Evolutionary conservation across 1,140 invertebrate genomes (phyloP), one percentile per base, ranked within the genome.

Genomic region (Harlomillsia oculata): DNA sequence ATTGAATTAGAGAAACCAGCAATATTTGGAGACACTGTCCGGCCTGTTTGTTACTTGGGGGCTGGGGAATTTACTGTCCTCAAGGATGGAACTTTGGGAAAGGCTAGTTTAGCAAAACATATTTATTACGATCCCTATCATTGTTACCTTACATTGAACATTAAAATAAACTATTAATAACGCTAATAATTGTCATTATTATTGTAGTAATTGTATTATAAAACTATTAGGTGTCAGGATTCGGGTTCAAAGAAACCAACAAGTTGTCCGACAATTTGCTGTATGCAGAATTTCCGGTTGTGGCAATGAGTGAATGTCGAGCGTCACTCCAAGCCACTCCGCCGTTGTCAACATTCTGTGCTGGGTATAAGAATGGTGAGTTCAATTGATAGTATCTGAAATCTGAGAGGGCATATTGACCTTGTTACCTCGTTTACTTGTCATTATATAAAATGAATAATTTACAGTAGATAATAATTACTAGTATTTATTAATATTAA

Each of bases 311-410:
- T 6, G 45, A 56, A 13, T 56, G 54, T 36, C 39, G 23, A 20
- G 41, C 30, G 20, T 30, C 54, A 6, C 23, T 56, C 3, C 34
- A 34, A 8, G 26, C 29, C 13, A 56, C 26, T 2, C 54, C 54
- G 11, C 54, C 54, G 0, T 39, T 56, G 21, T 30, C 32, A 28
- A 56, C 54, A n/a, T 56, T 18, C 34, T 56, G 54, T 23, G 54
- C 54, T 5, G 54, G 54, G n/a, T 56, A 40, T 36, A 56, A 21
- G 32, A 49, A 56, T 49, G 44, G 44, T 39, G 39, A 21, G 8
- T 20, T 41, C 18, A 18, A 41, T 8, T 18, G 13, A 41, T 11
- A 41, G n/a, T n/a, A n/a, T n/a, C n/a, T n/a, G n/a, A n/a, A n/a
- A n/a, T n/a, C n/a, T n/a, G n/a, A n/a, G n/a, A n/a, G n/a, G n/a